Conservation (phyloP, 1,140 invertebrate genomes). For the Dendrolimus punctatus region DNA sequence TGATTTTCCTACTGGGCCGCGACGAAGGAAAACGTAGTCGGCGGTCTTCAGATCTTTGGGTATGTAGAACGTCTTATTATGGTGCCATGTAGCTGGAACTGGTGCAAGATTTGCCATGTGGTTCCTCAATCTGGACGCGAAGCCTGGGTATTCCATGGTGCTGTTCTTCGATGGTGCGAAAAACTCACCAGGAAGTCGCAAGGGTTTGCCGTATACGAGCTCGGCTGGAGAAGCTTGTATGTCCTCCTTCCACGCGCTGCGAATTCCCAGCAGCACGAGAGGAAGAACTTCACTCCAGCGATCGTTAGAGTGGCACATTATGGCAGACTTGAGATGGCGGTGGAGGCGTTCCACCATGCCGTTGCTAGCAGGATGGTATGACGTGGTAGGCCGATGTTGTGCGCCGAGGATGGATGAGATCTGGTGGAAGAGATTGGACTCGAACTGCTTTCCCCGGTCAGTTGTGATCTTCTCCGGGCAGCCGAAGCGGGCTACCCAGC, state of each 20-base stretch:
- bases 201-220: too few species aligned
- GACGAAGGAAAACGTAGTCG: neutral
- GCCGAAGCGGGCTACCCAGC: slow-evolving; percentile 3
- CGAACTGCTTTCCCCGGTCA: slow-evolving; percentile 3
- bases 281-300: too few species aligned
- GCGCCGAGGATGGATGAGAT: neutral
- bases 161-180: too few species aligned
- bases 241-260: too few species aligned
- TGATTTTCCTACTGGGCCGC: neutral
- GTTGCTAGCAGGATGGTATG: neutral
- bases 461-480: slow-evolving; percentile 4
- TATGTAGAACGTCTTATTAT: neutral
- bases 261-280: too few species aligned
- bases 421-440: neutral
- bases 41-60: neutral
- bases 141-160: neutral
- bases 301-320: too few species aligned
- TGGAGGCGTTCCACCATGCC: too few species aligned
- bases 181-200: too few species aligned
- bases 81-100: neutral
- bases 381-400: neutral
- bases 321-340: too few species aligned
- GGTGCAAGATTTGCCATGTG: neutral
- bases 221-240: too few species aligned
- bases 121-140: neutral